phyloP scores from a whole-genome alignment of 2,888 invertebrate species.

The Orthonevra nobilis region DNA sequence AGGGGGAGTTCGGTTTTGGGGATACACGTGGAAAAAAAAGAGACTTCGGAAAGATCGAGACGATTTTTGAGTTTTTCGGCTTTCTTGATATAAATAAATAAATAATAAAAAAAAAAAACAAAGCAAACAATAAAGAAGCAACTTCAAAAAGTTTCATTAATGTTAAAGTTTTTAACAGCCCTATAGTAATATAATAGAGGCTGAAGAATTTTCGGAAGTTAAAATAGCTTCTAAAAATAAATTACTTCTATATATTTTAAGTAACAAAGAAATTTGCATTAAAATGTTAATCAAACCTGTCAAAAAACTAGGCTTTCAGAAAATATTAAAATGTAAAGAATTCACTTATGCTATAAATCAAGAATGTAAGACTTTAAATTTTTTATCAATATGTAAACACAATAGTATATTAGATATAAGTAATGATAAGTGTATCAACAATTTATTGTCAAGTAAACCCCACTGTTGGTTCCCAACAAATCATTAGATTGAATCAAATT shows the following conservation, averaged over 20 bases:
- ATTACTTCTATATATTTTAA: slow-evolving; percentile 48
- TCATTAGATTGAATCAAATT: too few species aligned
- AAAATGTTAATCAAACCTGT: slow-evolving; percentile 48
- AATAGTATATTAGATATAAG: slow-evolving; percentile 42
- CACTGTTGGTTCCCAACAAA: too few species aligned
- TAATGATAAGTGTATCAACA: slow-evolving; percentile 50
- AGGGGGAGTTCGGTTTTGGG: too few species aligned
- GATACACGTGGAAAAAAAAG: too few species aligned
- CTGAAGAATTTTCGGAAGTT: slow-evolving; percentile 45
- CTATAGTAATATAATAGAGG: slow-evolving; percentile 55
- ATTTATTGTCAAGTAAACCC: slow-evolving; percentile 44
- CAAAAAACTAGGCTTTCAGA: slow-evolving; percentile 50
- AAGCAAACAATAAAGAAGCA: too few species aligned
- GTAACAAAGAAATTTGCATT: slow-evolving; percentile 28
- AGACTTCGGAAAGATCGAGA: too few species aligned
- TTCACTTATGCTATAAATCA: background rate
- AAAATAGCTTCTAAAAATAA: slow-evolving; percentile 52
- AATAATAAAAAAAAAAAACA: too few species aligned
- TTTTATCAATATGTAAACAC: too few species aligned
- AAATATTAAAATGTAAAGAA: slow-evolving; percentile 26
- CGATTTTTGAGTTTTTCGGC: too few species aligned
- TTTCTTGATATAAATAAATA: too few species aligned
- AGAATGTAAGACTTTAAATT: slow-evolving; percentile 12
- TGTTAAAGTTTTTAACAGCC: too few species aligned
- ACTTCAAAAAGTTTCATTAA: too few species aligned